Percentiles rank a stretch among this genome's conserved stretches.
These are phyloP conservation scores for Taxidea taxus DNA, from an alignment of 2,113 vertebrate genomes.

Conservation along the genomic window DNA sequence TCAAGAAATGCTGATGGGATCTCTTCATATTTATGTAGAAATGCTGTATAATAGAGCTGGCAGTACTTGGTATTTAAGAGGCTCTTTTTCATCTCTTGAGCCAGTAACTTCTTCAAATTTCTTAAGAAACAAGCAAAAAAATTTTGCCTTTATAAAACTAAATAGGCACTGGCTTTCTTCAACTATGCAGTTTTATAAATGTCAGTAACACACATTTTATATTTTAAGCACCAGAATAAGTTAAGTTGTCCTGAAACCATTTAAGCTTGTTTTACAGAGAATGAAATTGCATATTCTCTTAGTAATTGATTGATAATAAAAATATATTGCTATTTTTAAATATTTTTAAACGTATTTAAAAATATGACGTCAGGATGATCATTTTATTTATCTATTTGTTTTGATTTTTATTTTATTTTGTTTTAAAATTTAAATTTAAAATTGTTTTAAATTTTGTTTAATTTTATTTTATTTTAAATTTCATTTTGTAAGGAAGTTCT, in stretches of 20 bases:
- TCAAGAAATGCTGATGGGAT: neutral
- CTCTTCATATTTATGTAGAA: slow-evolving; percentile 16
- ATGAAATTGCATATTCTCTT: slow-evolving; percentile 14
- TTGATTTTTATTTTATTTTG: neutral
- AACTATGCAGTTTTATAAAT: neutral
- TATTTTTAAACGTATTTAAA: neutral
- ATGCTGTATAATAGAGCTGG: neutral
- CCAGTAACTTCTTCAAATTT: neutral
- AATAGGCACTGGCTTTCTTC: neutral
- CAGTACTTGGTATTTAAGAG: neutral
- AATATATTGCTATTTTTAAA: neutral
- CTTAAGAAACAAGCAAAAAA: slow-evolving; percentile 9
- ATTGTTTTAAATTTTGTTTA: too few species aligned
- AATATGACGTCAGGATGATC: neutral
- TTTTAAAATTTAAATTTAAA: too few species aligned
- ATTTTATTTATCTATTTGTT: neutral
- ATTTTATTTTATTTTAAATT: neutral
- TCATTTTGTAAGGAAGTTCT: neutral
- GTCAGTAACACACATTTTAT: neutral
- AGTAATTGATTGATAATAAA: neutral
- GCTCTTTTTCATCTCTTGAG: neutral
- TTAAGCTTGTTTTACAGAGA: neutral
- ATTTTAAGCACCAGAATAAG: neutral
- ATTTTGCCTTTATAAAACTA: neutral
- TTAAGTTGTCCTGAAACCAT: neutral